Evolutionary conservation across 2,888 invertebrate genomes (phyloP).

Genomic region (Netelia inedita): DNA sequence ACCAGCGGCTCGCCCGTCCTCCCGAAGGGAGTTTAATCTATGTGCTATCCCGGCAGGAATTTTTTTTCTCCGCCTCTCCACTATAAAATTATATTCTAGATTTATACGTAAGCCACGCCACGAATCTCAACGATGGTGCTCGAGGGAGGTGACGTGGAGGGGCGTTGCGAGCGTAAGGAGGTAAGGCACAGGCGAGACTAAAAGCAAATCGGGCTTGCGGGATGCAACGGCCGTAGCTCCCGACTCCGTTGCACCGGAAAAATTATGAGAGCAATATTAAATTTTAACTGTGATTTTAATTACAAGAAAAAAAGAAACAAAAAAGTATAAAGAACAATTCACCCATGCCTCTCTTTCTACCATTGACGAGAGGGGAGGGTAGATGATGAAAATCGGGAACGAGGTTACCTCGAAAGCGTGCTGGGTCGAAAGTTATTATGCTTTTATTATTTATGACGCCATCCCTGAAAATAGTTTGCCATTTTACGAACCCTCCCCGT

Average conservation of each 20-base stretch:
- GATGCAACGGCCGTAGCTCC: slow-evolving; percentile 46
- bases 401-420: not conserved
- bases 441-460: slow-evolving; percentile 72
- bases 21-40: slow-evolving; percentile 60
- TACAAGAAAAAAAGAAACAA: slow-evolving; percentile 74
- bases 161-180: not conserved
- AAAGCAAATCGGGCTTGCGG: slow-evolving; percentile 37
- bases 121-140: slow-evolving; percentile 76
- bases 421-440: slow-evolving; percentile 68
- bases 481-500: slow-evolving; percentile 56
- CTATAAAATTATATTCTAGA: slow-evolving; percentile 80
- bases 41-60: slow-evolving; percentile 72
- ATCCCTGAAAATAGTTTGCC: slow-evolving; percentile 61
- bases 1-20: slow-evolving; percentile 18
- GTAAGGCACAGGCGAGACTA: slow-evolving; percentile 7
- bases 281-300: slow-evolving; percentile 82
- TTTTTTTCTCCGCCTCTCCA: slow-evolving; percentile 76
- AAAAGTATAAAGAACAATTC: slow-evolving; percentile 61
- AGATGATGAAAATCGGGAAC: not conserved
- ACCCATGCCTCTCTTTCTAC: not conserved
- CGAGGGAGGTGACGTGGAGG: not conserved
- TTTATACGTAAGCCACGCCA: slow-evolving; percentile 76
- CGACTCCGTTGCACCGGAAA: slow-evolving; percentile 68
- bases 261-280: slow-evolving; percentile 80
- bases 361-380: not conserved